phyloP scores from a whole-genome alignment of 2,888 invertebrate species.

The Ferdinandea cuprea region DNA sequence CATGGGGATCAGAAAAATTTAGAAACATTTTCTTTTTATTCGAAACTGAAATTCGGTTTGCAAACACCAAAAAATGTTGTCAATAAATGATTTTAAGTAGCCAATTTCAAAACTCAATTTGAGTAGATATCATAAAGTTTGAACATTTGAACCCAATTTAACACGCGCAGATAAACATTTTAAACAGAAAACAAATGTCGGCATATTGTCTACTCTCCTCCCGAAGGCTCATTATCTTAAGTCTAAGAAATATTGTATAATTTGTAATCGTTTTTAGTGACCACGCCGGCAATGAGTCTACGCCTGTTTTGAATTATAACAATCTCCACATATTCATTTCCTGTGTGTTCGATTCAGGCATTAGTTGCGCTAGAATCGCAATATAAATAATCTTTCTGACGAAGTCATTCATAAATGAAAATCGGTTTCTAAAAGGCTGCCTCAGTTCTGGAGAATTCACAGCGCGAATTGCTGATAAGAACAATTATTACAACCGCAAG shows the following conservation, averaged over 20 bases:
- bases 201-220: too few species aligned
- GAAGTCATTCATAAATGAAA: not conserved
- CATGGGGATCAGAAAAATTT: constrained; percentile 21
- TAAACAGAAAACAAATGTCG: too few species aligned
- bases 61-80: too few species aligned
- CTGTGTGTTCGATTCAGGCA: not conserved
- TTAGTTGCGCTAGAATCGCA: not conserved
- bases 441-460: not conserved
- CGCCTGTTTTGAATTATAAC: not conserved
- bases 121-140: too few species aligned
- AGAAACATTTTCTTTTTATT: not conserved
- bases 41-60: not conserved
- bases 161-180: too few species aligned
- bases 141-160: too few species aligned
- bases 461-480: constrained; percentile 13
- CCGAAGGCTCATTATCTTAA: too few species aligned
- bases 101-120: too few species aligned
- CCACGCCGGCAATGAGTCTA: not conserved
- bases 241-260: too few species aligned
- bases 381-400: not conserved
- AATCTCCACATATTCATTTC: constrained; percentile 7
- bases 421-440: not conserved
- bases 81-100: too few species aligned
- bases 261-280: not conserved
- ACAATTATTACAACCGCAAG: not conserved